A percentile compares a stretch with the other conserved stretches of the same genome.
phyloP scores from a whole-genome alignment of 2,888 invertebrate species.

The Marronus borbonicus region DNA sequence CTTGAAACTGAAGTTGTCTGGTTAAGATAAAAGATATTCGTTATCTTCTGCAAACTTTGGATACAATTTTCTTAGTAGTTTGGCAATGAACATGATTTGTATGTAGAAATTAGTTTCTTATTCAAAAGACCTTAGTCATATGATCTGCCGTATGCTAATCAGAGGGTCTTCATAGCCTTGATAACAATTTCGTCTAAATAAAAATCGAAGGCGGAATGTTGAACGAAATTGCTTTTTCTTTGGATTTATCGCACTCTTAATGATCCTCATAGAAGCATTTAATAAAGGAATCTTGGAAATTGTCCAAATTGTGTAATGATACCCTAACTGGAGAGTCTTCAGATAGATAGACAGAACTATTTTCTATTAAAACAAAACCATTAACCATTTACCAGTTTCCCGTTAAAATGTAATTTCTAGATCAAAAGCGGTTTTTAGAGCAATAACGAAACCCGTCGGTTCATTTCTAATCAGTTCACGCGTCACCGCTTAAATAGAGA shows the following conservation, averaged over 20 bases:
- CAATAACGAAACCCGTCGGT: conserved; percentile 26
- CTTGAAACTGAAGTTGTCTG: no score
- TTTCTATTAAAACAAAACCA: conserved; percentile 30
- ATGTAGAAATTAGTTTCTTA: not conserved
- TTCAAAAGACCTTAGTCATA: no score
- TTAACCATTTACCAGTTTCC: conserved; percentile 29
- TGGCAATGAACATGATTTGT: not conserved
- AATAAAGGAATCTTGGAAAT: not conserved
- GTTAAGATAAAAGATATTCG: no score
- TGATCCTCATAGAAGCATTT: not conserved
- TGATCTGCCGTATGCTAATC: no score
- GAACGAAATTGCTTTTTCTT: no score
- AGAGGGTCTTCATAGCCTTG: no score
- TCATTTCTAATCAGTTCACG: conserved; percentile 57
- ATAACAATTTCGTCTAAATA: no score
- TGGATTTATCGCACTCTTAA: no score
- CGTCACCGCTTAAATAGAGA: conserved; percentile 56
- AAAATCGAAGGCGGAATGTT: no score
- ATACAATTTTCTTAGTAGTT: not conserved
- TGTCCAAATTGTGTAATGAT: not conserved
- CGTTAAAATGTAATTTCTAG: conserved; percentile 40
- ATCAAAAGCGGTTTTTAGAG: conserved; percentile 33
- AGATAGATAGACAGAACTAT: conserved; percentile 8
- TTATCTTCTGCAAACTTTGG: no score
- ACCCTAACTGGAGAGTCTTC: not conserved